Conservation (phyloP, 2,888 invertebrate species). For the Ormyrus thymus region DNA sequence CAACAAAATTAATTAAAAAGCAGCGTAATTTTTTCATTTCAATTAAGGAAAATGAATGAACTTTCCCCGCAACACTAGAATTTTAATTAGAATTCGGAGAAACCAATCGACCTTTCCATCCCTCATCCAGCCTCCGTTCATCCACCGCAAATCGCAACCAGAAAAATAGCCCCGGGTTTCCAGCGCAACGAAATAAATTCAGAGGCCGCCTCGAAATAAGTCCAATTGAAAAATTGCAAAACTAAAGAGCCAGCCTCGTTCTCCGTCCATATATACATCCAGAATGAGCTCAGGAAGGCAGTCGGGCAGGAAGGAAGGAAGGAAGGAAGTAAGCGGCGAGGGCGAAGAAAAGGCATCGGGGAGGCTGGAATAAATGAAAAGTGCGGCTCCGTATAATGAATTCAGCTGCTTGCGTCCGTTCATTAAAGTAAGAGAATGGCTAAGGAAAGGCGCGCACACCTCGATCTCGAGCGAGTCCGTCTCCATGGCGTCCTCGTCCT, state of each 20-base stretch:
- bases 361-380: constrained; percentile 44
- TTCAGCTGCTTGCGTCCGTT: constrained; percentile 20
- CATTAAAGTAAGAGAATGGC: constrained; percentile 38
- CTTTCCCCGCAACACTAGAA: background rate
- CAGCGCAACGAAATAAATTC: background rate
- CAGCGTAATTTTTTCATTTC: too few relatives aligned
- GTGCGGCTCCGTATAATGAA: constrained; percentile 33
- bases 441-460: constrained; percentile 35
- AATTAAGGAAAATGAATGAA: background rate
- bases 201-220: background rate
- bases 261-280: background rate
- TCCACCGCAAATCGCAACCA: too few relatives aligned
- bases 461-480: constrained; percentile 50
- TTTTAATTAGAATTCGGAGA: constrained; percentile 21
- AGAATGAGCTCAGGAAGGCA: background rate
- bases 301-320: background rate
- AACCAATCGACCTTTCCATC: background rate
- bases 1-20: too few relatives aligned
- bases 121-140: background rate
- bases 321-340: background rate
- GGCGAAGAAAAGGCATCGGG: constrained; percentile 60
- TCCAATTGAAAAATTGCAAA: constrained; percentile 33
- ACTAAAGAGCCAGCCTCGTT: background rate
- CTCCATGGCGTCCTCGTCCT: constrained; percentile 26
- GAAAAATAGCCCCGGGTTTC: too few relatives aligned